Evolutionary conservation across 2,797 vertebrate species (phyloP), one percentile per base, ranked within the genome.

Genomic region (Cephalopachus bancanus): DNA sequence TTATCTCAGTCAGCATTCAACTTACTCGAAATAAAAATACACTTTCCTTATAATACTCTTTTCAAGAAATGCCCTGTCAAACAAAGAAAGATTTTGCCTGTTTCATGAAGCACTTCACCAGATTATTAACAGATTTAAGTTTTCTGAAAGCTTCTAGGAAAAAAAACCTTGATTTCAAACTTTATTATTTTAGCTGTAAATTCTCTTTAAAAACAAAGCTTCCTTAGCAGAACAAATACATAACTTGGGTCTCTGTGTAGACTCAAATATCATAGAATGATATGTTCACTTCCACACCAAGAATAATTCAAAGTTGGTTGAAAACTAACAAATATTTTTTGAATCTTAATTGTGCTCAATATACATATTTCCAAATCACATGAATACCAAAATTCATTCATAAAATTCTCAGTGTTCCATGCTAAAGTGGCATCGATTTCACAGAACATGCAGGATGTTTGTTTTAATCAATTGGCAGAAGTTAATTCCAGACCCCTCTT

Each of bases 201-300:
- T 26, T 96, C 62, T 53, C 84, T 72, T 92, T 91, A 30, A 67
- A 71, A 93, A 83, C 78, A 94, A 55, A 60, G 67, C 96, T 95
- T 97, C 93, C 90, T 95, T 96, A 95, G 94, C 91, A 97, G 88
- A 96, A 97, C 80, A 98, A 96, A 91, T 65, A 55, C 44, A 37
- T 84, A 94, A 93, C 88, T 93, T 94, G 74, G 53, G 78, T 92
- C 96, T 72, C 84, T 97, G n/a, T 22, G 37, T 71, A 49, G n/a
- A 96, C 74, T 97, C 92, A 14, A 8, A 96, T 96, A 62, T 90
- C 97, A 85, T 86, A 93, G 33, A 96, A 96, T 98, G 98, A 98
- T 55, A 96, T 95, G 84, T 24, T 92, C 83, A 51, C 33, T 91
- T 83, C 76, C 72, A 75, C 22, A 87, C 0, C 7, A 69, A 94